Percentiles rank a stretch among this genome's conserved stretches.
phyloP scores from a whole-genome alignment of 2,113 vertebrate species.

The Prinia subflava region DNA sequence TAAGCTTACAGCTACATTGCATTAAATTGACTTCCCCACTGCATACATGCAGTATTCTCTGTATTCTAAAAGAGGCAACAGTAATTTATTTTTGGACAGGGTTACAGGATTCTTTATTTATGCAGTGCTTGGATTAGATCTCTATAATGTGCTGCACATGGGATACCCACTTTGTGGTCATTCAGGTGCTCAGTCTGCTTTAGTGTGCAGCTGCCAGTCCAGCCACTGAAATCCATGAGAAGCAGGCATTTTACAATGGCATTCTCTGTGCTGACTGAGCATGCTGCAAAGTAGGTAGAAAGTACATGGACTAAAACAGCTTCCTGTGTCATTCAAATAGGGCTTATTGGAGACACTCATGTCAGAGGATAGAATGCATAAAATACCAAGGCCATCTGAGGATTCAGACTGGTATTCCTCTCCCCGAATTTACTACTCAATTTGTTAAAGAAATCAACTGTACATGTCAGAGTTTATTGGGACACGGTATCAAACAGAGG shows the following conservation, averaged over 20 bases:
- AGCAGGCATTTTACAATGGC: not conserved
- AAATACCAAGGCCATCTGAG: not conserved
- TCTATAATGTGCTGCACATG: not conserved
- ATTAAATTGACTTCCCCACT: not conserved
- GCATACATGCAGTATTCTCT: not conserved
- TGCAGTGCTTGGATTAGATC: not conserved
- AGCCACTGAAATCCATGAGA: not conserved
- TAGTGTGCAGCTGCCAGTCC: not conserved
- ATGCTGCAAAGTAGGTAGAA: not conserved
- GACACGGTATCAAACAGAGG: not conserved
- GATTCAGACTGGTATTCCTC: not conserved
- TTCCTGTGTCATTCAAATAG: not conserved
- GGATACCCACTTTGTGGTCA: not conserved
- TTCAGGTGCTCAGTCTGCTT: not conserved
- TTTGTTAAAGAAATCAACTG: not conserved
- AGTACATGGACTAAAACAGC: not conserved
- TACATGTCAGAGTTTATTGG: not conserved
- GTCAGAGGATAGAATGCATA: not conserved
- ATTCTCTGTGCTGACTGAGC: not conserved
- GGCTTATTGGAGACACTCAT: not conserved
- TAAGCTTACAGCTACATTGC: fast-evolving
- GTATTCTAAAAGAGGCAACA: not conserved
- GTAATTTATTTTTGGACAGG: not conserved
- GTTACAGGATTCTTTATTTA: not conserved
- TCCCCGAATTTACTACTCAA: not conserved